These are phyloP conservation scores for Polydrusus pterygomalis DNA, from an alignment of 2,888 invertebrate genomes.

Conservation along the genomic window DNA sequence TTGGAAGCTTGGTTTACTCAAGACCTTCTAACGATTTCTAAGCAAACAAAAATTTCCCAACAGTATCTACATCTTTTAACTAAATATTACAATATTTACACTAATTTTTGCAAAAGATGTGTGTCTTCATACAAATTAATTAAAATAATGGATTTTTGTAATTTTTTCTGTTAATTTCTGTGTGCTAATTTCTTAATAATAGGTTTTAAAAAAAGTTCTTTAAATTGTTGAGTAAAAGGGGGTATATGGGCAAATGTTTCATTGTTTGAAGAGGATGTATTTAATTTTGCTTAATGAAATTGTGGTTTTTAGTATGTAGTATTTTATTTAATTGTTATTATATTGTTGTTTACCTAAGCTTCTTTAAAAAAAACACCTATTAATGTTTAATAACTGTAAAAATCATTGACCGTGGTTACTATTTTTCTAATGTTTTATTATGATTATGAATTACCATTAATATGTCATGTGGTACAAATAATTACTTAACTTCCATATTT, in stretches of 20 bases:
- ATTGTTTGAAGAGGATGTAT: conserved; percentile 10
- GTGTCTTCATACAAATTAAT: conserved; percentile 1
- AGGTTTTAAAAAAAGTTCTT: neutral
- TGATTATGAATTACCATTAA: neutral
- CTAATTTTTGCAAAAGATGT: neutral
- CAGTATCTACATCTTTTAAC: neutral
- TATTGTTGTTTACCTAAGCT: no score
- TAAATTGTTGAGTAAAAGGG: neutral
- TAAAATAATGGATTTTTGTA: conserved; percentile 2
- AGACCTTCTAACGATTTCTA: conserved; percentile 11
- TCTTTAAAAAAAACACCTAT: no score
- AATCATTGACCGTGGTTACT: neutral
- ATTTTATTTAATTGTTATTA: neutral
- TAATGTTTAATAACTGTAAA: neutral
- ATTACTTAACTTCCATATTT: no score
- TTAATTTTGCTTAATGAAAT: conserved; percentile 2
- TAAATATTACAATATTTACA: conserved; percentile 6
- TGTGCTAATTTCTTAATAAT: conserved; percentile 5
- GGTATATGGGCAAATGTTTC: neutral
- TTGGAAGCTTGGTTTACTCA: conserved; percentile 9
- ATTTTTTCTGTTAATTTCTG: neutral
- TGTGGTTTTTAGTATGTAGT: neutral
- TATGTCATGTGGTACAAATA: no score
- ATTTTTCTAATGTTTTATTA: neutral
- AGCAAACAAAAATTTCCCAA: neutral